phyloP scores from a whole-genome alignment of 1,140 invertebrate genomes.

The Bilobella aurantiaca region DNA sequence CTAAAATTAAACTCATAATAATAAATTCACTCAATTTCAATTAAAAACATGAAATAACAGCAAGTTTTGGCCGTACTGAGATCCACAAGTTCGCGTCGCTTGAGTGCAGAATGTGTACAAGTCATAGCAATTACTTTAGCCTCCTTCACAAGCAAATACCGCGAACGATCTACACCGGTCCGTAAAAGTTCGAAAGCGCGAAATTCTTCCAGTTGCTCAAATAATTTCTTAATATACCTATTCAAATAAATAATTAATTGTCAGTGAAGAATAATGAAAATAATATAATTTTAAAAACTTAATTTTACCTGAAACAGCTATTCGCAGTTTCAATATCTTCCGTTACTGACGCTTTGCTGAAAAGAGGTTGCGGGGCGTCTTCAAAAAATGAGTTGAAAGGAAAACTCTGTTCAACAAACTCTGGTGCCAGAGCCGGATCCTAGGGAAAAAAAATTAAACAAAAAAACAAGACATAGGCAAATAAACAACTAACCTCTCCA shows the following conservation, averaged over 20 bases:
- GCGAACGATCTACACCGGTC: constrained; percentile 80
- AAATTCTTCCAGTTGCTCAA: constrained; percentile 95
- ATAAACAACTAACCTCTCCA: constrained; percentile 36
- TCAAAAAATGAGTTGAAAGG: constrained; percentile 86
- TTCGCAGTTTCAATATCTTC: constrained; percentile 84
- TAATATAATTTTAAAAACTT: constrained; percentile 16
- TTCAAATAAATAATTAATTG: constrained; percentile 15
- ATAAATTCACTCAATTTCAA: constrained; percentile 7
- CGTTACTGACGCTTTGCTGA: constrained; percentile 64
- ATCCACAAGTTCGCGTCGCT: constrained; percentile 89
- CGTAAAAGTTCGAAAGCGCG: constrained; percentile 92
- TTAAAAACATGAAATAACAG: too few relatives aligned
- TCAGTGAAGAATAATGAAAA: too few relatives aligned
- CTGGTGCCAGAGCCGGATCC: constrained; percentile 38
- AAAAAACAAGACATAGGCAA: not conserved
- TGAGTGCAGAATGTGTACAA: constrained; percentile 97
- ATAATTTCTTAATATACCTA: constrained; percentile 88
- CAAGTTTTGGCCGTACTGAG: constrained; percentile 48
- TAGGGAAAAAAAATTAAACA: not conserved
- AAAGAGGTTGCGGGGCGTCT: constrained; percentile 85
- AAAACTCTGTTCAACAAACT: constrained; percentile 58
- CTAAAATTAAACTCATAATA: constrained; percentile 37
- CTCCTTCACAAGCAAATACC: constrained; percentile 95
- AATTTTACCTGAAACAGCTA: constrained; percentile 80
- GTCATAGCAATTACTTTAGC: constrained; percentile 99